Evolutionary conservation across 2,113 vertebrate species (phyloP), one percentile per base, ranked within the genome.

Genomic region (Rhombomys opimus): DNA sequence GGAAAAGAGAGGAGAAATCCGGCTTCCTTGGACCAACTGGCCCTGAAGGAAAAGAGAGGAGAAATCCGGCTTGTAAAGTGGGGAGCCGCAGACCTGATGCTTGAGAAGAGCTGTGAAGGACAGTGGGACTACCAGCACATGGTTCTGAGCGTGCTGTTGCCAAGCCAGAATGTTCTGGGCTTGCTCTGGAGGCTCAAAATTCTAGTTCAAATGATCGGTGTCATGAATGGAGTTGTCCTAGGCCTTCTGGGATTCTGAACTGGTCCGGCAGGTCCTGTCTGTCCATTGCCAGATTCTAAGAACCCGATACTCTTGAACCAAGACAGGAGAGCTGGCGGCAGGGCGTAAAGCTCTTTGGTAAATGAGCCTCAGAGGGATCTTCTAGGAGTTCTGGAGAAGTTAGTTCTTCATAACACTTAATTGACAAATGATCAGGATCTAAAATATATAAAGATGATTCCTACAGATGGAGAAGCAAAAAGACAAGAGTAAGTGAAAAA

Each of bases 121-220:
- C 20, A 23, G 2, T 1, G 0, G 30, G 18, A 65, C 54, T 2
- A 1, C 38, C 4, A 50, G 61, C 6, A 5, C 0, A 0, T 11
- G 38, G 23, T 38, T 22, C 65, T 18, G 41, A 89, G 46, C 32
- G 17, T 41, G 41, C 14, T 5, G 1, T 11, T 10, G 38, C 70
- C 22, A 57, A 46, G 70, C 13, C 12, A 35, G 20, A 30, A 11
- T 3, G 15, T 67, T 54, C 50, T 5, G 4, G 30, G 38, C 14
- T 30, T 82, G 78, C 6, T 14, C 22, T 22, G 14, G 46, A 85
- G 76, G 11, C 85, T n/a, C 23, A 61, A 7, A 5, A 61, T 25
- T 54, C 75, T 35, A 23, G 77, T 41, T 84, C 78, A 75, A 57
- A 46, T 76, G 20, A 41, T 3, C 10, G 35, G 25, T 25, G 5